Evolutionary conservation across 2,797 vertebrate species (phyloP).

Genomic region (Leptatherina wallacei): DNA sequence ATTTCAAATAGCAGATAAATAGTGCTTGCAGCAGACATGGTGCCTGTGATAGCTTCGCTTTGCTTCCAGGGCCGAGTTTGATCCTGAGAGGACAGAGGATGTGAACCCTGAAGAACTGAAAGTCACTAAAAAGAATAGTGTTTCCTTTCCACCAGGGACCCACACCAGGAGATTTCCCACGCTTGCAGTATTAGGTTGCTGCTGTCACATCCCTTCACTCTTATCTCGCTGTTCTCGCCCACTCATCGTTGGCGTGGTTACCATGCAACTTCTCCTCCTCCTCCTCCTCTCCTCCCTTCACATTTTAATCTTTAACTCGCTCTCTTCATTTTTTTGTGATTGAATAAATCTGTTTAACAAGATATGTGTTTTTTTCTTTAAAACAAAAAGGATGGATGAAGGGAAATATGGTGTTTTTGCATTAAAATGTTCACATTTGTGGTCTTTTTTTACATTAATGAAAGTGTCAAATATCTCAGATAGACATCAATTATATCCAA

Average conservation of each 20-base stretch:
- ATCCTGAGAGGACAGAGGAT: constrained; percentile 60
- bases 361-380: neutral
- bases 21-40: neutral
- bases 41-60: constrained; percentile 8
- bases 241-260: constrained; percentile 9
- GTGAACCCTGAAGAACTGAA: constrained; percentile 63
- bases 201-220: constrained; percentile 23
- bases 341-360: neutral
- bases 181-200: constrained; percentile 64
- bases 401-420: neutral
- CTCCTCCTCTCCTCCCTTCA: neutral
- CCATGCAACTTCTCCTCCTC: neutral
- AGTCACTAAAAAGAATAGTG: constrained; percentile 74
- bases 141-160: constrained; percentile 76
- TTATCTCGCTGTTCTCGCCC: constrained; percentile 16
- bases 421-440: neutral
- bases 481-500: too few species aligned
- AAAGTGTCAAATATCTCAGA: neutral
- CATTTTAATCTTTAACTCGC: constrained; percentile 1
- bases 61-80: constrained; percentile 12
- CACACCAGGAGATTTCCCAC: constrained; percentile 78
- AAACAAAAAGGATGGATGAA: too few species aligned
- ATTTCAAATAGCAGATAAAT: neutral
- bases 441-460: neutral
- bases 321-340: neutral